phyloP scores from a whole-genome alignment of 2,797 vertebrate genomes.

The Girardinus metallicus region DNA sequence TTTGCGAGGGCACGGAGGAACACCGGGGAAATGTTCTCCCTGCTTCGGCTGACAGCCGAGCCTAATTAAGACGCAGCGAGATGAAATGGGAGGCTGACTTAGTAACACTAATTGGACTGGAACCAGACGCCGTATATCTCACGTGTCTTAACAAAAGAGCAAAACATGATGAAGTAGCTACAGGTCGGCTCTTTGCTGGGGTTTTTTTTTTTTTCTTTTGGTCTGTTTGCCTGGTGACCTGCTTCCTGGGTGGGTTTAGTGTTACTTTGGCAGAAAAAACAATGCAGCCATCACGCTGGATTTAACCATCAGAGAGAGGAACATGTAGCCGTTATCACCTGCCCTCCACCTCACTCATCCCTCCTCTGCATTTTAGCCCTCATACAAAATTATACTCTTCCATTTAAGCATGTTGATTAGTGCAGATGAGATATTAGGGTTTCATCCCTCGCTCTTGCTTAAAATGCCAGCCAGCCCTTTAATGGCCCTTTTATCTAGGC shows the following conservation, averaged over 20 bases:
- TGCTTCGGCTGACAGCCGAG: slow-evolving; percentile 39
- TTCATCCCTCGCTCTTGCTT: slow-evolving; percentile 57
- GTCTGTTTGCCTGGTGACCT: slow-evolving; percentile 33
- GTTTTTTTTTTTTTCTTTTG: neutral
- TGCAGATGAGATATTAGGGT: slow-evolving; percentile 64
- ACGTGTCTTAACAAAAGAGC: slow-evolving; percentile 29
- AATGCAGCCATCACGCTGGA: slow-evolving; percentile 39
- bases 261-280: slow-evolving; percentile 46
- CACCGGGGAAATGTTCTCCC: slow-evolving; percentile 45
- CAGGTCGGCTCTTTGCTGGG: neutral
- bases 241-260: slow-evolving; percentile 32
- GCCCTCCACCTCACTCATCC: slow-evolving; percentile 30
- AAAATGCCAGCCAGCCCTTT: slow-evolving; percentile 72
- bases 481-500: slow-evolving; percentile 74
- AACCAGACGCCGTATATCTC: slow-evolving; percentile 49
- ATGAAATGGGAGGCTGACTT: slow-evolving; percentile 43
- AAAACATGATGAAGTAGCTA: slow-evolving; percentile 50
- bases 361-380: slow-evolving; percentile 49
- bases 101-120: slow-evolving; percentile 59
- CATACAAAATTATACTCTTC: slow-evolving; percentile 40
- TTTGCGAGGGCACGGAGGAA: slow-evolving; percentile 14
- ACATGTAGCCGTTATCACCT: slow-evolving; percentile 6
- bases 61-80: slow-evolving; percentile 65
- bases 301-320: slow-evolving; percentile 38
- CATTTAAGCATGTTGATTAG: slow-evolving; percentile 67